Percentiles rank a stretch among this genome's conserved stretches.
Conservation (phyloP, 2,888 invertebrate genomes). For the Meloe dianella region DNA sequence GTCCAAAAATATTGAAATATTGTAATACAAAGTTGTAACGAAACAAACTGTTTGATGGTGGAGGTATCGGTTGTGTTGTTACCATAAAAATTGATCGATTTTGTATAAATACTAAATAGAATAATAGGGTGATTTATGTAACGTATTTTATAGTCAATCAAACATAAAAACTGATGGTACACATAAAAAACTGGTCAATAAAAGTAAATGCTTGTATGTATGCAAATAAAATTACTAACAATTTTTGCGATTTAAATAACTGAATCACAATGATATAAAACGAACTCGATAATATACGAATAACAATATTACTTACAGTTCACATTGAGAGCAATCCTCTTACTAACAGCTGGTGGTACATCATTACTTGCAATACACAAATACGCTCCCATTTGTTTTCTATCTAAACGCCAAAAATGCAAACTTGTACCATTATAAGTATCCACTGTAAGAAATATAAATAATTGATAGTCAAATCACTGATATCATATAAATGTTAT, state of each 20-base stretch:
- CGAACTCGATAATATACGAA: background rate
- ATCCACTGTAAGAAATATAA: slow-evolving; percentile 63
- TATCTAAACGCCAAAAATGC: slow-evolving; percentile 78
- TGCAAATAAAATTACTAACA: background rate
- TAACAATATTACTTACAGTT: slow-evolving; percentile 75
- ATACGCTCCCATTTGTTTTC: slow-evolving; percentile 91
- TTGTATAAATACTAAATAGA: background rate
- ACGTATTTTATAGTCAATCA: slow-evolving; percentile 5
- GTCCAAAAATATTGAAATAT: too few species aligned
- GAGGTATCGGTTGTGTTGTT: too few species aligned
- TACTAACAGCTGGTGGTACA: slow-evolving; percentile 90
- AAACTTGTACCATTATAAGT: slow-evolving; percentile 78
- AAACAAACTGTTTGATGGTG: too few species aligned
- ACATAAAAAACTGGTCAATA: background rate
- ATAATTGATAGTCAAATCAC: background rate
- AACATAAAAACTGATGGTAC: background rate
- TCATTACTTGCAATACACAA: slow-evolving; percentile 92
- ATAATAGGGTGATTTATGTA: background rate
- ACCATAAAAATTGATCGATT: too few species aligned
- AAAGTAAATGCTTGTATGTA: slow-evolving; percentile 7
- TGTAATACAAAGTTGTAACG: too few species aligned
- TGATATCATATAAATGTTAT: background rate
- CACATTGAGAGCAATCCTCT: slow-evolving; percentile 84
- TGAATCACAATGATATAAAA: slow-evolving; percentile 1
- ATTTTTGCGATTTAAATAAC: slow-evolving; percentile 7